Evolutionary conservation across 2,797 vertebrate genomes (phyloP).

Genomic region (Lophotriccus pileatus): DNA sequence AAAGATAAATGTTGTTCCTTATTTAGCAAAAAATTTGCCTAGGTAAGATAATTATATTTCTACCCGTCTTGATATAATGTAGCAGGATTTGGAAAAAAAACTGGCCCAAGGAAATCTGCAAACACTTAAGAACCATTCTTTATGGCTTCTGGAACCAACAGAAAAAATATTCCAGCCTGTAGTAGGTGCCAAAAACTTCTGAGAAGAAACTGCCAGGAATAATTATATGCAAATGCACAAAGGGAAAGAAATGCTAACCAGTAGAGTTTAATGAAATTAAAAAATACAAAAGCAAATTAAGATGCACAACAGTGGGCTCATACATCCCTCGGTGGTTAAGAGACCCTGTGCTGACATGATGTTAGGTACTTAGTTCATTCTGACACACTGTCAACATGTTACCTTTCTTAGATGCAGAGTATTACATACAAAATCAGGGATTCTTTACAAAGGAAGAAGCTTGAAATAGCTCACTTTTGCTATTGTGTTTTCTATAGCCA

Average conservation of each 20-base stretch:
- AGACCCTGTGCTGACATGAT: neutral
- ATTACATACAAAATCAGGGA: neutral
- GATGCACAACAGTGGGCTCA: neutral
- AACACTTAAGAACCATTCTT: neutral
- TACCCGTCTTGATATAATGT: neutral
- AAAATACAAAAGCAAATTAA: neutral
- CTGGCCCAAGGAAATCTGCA: neutral
- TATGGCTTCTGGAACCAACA: neutral
- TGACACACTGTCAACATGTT: neutral
- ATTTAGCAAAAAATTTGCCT: neutral
- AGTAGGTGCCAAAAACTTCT: neutral
- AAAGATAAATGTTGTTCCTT: neutral
- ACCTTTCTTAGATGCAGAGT: neutral
- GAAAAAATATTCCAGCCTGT: neutral
- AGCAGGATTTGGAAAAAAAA: neutral
- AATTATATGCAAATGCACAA: neutral
- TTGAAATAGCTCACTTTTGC: neutral
- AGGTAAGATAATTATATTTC: neutral
- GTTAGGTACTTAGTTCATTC: neutral
- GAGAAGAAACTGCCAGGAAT: neutral
- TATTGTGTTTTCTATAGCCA: neutral
- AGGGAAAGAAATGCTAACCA: neutral
- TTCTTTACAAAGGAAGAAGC: neutral
- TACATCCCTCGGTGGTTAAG: neutral
- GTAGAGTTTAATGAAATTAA: neutral